A percentile compares a stretch with the other conserved stretches of the same genome.
These are phyloP conservation scores for Haemorhous mexicanus DNA, from an alignment of 2,113 vertebrate species.

Conservation along the genomic window DNA sequence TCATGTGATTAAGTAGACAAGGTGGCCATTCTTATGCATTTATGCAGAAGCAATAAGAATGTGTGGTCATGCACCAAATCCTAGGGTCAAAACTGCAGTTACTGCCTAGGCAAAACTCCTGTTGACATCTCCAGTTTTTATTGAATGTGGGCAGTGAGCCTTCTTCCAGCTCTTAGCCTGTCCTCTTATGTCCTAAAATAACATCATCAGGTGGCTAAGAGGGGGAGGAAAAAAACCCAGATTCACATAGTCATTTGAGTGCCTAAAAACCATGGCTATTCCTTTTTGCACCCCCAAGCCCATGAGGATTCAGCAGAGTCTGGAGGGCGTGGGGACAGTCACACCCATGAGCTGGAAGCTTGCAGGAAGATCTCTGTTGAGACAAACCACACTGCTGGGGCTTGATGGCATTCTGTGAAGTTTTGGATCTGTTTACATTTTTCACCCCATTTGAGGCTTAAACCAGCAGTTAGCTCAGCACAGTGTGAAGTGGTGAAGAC, in stretches of 20 bases:
- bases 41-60: conserved; percentile 45
- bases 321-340: neutral
- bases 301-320: neutral
- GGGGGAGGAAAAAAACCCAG: neutral
- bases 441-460: neutral
- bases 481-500: neutral
- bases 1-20: conserved; percentile 34
- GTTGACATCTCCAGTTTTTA: neutral
- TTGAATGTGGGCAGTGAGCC: neutral
- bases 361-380: neutral
- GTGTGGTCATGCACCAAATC: conserved; percentile 5
- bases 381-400: neutral
- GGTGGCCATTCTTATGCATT: conserved; percentile 48
- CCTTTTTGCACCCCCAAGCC: neutral
- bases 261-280: neutral
- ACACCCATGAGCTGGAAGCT: neutral
- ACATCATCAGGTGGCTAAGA: neutral
- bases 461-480: neutral
- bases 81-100: conserved; percentile 27
- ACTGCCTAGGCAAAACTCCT: neutral
- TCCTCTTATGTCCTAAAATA: neutral
- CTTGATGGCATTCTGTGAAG: neutral
- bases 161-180: neutral
- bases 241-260: neutral
- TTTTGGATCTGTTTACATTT: neutral